These are phyloP conservation scores for Acromyrmex echinatior DNA, from an alignment of 1,140 invertebrate genomes.

Conservation along the genomic window DNA sequence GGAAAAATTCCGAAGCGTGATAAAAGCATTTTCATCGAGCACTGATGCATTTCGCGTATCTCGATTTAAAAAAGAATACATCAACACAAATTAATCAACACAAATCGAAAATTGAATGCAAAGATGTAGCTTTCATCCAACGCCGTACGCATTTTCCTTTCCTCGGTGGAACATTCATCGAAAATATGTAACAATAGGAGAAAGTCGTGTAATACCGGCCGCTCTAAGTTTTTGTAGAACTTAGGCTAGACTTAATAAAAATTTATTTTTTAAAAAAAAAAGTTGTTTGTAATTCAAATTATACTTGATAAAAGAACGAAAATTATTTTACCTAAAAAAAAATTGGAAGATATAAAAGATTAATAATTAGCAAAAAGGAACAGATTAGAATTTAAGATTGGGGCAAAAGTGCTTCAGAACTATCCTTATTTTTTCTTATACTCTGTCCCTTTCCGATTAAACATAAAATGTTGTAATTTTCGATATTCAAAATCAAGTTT, in stretches of 20 bases:
- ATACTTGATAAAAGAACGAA: neutral
- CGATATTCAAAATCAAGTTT: too few relatives aligned
- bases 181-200: slow-evolving; percentile 1
- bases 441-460: too few relatives aligned
- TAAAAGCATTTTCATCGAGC: slow-evolving; percentile 11
- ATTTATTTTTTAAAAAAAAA: neutral
- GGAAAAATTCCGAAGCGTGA: slow-evolving; percentile 15
- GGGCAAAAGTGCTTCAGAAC: too few relatives aligned
- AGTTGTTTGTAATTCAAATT: neutral
- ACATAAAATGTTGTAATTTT: too few relatives aligned
- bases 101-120: neutral
- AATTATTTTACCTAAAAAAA: neutral
- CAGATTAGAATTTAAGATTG: too few relatives aligned
- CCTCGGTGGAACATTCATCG: neutral
- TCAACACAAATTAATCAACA: neutral
- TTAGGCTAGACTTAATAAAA: too few relatives aligned
- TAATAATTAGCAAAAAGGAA: too few relatives aligned
- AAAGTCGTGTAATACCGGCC: too few relatives aligned
- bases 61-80: slow-evolving; percentile 10
- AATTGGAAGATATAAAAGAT: neutral
- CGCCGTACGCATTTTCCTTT: neutral
- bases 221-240: too few relatives aligned
- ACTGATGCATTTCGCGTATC: neutral
- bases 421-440: too few relatives aligned
- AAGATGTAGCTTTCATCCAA: slow-evolving; percentile 15